phyloP scores from a whole-genome alignment of 1,140 invertebrate genomes.

The Myzus persicae region DNA sequence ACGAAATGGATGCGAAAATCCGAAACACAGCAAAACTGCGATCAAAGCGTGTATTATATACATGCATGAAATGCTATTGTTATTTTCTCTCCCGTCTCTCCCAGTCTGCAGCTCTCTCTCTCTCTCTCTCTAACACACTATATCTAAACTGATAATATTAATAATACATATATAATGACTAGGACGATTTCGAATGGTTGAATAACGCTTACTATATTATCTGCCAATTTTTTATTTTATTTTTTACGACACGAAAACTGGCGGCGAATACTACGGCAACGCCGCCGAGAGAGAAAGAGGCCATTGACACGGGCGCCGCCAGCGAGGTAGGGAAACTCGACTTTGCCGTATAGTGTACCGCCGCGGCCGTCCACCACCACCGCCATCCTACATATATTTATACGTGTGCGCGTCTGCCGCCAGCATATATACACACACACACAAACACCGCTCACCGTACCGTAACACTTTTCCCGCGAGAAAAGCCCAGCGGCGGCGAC shows the following conservation, averaged over 20 bases:
- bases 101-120: neutral
- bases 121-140: neutral
- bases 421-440: neutral
- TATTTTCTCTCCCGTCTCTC: neutral
- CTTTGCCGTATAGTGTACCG: slow-evolving; percentile 7
- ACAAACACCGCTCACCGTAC: slow-evolving; percentile 2
- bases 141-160: neutral
- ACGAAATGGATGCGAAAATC: neutral
- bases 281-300: slow-evolving; percentile 40
- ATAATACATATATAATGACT: neutral
- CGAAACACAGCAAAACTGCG: neutral
- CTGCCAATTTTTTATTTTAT: neutral
- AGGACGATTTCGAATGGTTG: slow-evolving; percentile 2
- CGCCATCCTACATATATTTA: neutral
- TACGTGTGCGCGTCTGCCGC: slow-evolving; percentile 10
- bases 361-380: neutral
- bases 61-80: neutral
- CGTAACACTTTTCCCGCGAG: slow-evolving; percentile 50
- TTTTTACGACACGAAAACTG: slow-evolving; percentile 24
- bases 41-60: neutral
- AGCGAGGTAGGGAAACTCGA: slow-evolving; percentile 37
- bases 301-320: slow-evolving; percentile 47
- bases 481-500: slow-evolving; percentile 46
- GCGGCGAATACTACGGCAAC: neutral
- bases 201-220: neutral